Evolutionary conservation across 2,888 invertebrate species (phyloP).

Genomic region (Trimorus sp.): DNA sequence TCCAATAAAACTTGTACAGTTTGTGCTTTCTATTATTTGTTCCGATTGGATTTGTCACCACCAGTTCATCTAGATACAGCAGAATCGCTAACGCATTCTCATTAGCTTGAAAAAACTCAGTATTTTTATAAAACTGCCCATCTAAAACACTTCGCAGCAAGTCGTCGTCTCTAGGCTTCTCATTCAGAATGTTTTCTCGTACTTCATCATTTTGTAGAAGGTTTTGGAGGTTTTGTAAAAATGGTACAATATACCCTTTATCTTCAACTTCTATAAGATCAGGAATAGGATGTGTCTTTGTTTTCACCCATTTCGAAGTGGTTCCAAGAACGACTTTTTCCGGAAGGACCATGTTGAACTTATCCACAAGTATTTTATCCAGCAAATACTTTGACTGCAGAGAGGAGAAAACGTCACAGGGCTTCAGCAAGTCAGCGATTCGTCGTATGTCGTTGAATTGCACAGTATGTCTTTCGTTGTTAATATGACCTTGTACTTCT

Average conservation of each 20-base stretch:
- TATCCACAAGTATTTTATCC: constrained; percentile 15
- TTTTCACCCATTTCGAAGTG: background rate
- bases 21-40: constrained; percentile 2
- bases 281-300: background rate
- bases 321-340: background rate
- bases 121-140: constrained; percentile 1
- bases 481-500: too few relatives aligned
- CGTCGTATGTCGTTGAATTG: too few relatives aligned
- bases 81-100: background rate
- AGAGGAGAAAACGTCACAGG: constrained; percentile 4
- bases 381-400: constrained; percentile 1
- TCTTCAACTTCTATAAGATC: background rate
- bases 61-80: constrained; percentile 7
- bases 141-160: background rate
- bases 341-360: constrained; percentile 17
- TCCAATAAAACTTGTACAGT: constrained; percentile 5
- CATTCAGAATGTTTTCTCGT: background rate
- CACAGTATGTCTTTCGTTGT: too few relatives aligned
- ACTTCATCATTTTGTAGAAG: constrained; percentile 44
- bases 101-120: background rate
- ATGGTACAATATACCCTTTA: constrained; percentile 12
- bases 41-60: background rate
- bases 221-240: constrained; percentile 44
- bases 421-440: background rate
- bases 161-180: background rate